Base-by-base conservation (phyloP, 2,113 vertebrate genomes). In the Mirounga angustirostris region DNA sequence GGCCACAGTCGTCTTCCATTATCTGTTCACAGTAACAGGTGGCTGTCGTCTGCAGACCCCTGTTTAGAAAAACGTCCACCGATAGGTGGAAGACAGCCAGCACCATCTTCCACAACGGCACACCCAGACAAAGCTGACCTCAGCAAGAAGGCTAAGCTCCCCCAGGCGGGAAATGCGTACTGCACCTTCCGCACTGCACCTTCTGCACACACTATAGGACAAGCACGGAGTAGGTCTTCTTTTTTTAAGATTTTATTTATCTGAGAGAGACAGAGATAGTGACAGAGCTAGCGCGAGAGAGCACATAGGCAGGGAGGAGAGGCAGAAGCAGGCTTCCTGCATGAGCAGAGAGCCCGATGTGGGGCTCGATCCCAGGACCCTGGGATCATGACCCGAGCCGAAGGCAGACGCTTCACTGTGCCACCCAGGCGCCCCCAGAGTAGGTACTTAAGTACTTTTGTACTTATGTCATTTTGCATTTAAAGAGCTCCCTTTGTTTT, bases 401-500 rank as follows among this genome's bases (percentile, higher is more conserved):
- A 69, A 69, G 65, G 65, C 33, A 69, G 65, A 18, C 7, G 1
- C 33, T 19, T 10, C 3, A n/a, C 33, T 69, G 67, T n/a, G 67
- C 16, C 33, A n/a, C 33, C 67, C 67, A 69, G 7, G 16, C 0
- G 0, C 8, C 33, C 18, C 61, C 24, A 69, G 26, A 82, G 28
- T 10, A 65, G 65, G 58, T 76, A 46, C 71, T 91, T 59, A 85
- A 63, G 52, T 65, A 14, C 16, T 74, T 91, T 43, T 19, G 40
- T 11, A 69, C 87, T n/a, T 24, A 84, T 21, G 56, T 82, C 40
- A 33, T 30, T 90, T 58, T 54, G 46, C 40, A 33, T 71, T 46
- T 63, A 50, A 89, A 90, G 33, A n/a, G 15, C 54, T 82, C 46
- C 28, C 30, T 92, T 59, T 91, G 36, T 89, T 95, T 94, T 52